Evolutionary conservation across 2,888 invertebrate genomes (phyloP), one percentile per base, ranked within the genome.

Genomic region (Nesidiocoris tenuis): DNA sequence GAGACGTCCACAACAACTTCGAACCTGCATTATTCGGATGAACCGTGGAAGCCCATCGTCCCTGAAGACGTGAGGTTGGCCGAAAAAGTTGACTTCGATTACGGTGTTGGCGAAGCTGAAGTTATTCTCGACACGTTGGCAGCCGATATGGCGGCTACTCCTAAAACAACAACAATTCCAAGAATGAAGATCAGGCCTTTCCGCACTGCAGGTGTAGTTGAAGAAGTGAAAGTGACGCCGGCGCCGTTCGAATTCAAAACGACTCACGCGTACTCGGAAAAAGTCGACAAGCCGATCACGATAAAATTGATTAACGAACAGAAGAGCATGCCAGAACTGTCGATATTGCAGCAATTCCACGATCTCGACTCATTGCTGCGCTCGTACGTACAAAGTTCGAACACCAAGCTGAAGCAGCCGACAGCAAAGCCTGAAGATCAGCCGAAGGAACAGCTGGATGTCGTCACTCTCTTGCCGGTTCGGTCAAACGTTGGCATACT

Each of bases 401-500:
- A 21, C 16, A 54, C 54, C n/a, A 71, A 23, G 77, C 54, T 25
- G 57, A 66, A 59, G 22, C 68, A 54, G 0, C 79, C 80, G 16
- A 67, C 61, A 56, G 56, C 24, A 21, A 64, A 19, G 76, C 76
- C 23, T 68, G 72, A 3, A 7, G 39, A 39, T 39, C 39, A 39
- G 16, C 72, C 63, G 18, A 16, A 23, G 24, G 17, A 5, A 78
- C 79, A 68, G 57, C 74, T 71, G 12, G 86, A 80, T 18, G 75
- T 89, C 19, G 88, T 88, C 0, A 93, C 92, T 0, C 83, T 93
- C 59, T 84, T 92, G 75, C 93, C 93, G 0, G 92, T 90, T 0
- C 90, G 92, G 81, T 93, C 93, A 0, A 93, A 93, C 83, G 88
- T 91, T 0, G 92, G 92, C 0, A 87, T 92, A 2, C 89, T 89